phyloP scores from a whole-genome alignment of 2,888 invertebrate genomes.

The Oligia fasciuncula region DNA sequence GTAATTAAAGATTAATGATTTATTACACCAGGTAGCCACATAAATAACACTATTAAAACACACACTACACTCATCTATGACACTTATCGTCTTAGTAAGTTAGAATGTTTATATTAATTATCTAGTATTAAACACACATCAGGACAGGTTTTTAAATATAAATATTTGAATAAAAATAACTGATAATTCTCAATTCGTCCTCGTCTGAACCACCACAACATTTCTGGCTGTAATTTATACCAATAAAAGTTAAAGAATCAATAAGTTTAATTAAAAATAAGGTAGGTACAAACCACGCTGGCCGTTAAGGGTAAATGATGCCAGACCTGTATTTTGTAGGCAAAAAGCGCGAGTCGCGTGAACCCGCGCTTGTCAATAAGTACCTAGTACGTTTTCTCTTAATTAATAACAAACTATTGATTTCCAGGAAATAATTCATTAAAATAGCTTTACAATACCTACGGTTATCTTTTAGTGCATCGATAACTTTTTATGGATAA shows the following conservation, averaged over 20 bases:
- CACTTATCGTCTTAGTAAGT: neutral
- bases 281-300: neutral
- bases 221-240: neutral
- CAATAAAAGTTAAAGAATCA: neutral
- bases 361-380: neutral
- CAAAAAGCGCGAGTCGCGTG: neutral
- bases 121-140: neutral
- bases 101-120: neutral
- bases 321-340: neutral
- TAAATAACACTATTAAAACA: constrained; percentile 9
- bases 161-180: neutral
- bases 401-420: neutral
- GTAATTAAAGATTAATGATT: neutral
- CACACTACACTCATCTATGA: constrained; percentile 17
- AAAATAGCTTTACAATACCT: neutral
- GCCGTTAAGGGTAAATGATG: neutral
- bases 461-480: neutral
- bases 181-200: neutral
- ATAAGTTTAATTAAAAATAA: neutral
- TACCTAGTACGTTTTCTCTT: constrained; percentile 1
- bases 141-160: neutral
- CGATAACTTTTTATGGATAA: too few species aligned
- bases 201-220: neutral
- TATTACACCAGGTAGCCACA: neutral
- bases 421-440: constrained; percentile 2